Base-by-base conservation (phyloP, 2,113 vertebrate species). In the Corythornis madagascariensis region DNA sequence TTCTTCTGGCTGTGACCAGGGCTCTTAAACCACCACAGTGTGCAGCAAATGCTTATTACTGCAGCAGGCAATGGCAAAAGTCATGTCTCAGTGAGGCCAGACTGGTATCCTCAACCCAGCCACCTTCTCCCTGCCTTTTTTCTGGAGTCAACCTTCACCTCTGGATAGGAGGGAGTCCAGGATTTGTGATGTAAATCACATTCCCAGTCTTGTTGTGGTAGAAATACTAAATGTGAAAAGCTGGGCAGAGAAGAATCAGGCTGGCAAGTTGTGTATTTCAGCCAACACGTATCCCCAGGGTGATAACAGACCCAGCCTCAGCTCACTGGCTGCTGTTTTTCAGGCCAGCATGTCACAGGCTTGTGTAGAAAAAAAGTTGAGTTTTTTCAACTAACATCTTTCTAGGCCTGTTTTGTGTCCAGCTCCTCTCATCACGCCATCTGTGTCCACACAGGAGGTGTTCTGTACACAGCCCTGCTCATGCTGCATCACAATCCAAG, bases 401-500 rank as follows among this genome's bases (percentile, higher is more conserved):
- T 59, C 50, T 45, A 53, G 64, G 47, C 29, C 52, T 88, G 55
- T n/a, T 95, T 77, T 59, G 31, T 85, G 52, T 76, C 87, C 84
- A 65, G 64, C 70, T 64, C 10, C 6, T 16, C 70, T 84, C 35
- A 16, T 45, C 26, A n/a, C 0, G 0, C 45, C 7, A 8, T 29
- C 18, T 53, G 19, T 48, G 26, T 66, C 55, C 22, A 6, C 0
- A 6, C 13, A 42, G 76, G 42, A 75, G 82, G 50, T 75, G 72
- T 48, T 64, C 56, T 10, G 0, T 31, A 18, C 2, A 4, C 64
- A 71, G 31, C 43, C 25, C 43, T 64, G 29, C 52, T 57, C 4
- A 0, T 38, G 22, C 43, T 63, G 31, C 19, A 13, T 47, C 15
- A 4, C 24, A 20, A 16, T 33, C 38, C n/a, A 67, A 75, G 48